Conservation (phyloP, 1,140 invertebrate genomes). For the Bombus pyrosoma region DNA sequence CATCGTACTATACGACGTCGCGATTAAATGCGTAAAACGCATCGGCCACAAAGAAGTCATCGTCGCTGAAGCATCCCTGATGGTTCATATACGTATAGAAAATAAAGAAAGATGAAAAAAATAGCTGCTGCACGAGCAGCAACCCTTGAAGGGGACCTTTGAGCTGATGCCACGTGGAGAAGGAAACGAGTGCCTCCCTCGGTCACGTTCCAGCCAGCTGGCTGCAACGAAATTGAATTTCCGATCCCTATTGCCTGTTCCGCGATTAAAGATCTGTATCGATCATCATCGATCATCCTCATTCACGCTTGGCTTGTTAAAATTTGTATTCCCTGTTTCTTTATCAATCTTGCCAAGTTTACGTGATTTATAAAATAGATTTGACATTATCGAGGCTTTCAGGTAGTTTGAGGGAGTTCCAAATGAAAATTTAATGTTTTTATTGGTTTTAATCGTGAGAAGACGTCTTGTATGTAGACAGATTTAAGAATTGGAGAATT, state of each 20-base stretch:
- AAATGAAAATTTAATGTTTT: no score
- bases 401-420: no score
- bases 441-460: no score
- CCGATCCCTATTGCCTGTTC: no score
- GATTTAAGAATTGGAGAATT: no score
- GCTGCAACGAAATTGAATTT: conserved; percentile 23
- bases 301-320: no score
- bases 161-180: not conserved
- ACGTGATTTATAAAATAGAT: not conserved
- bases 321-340: not conserved
- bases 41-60: not conserved
- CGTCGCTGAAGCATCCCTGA: conserved; percentile 10
- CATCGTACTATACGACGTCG: no score
- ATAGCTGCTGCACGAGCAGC: not conserved
- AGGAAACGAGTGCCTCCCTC: conserved; percentile 1
- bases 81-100: not conserved
- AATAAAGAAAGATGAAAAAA: not conserved
- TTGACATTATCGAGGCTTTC: no score
- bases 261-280: not conserved
- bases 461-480: no score
- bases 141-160: conserved; percentile 6
- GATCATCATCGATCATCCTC: not conserved
- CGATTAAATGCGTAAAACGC: not conserved
- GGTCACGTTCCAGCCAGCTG: not conserved
- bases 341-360: not conserved